Evolutionary conservation across 2,888 invertebrate genomes (phyloP).

Genomic region (Drosophila anceps): DNA sequence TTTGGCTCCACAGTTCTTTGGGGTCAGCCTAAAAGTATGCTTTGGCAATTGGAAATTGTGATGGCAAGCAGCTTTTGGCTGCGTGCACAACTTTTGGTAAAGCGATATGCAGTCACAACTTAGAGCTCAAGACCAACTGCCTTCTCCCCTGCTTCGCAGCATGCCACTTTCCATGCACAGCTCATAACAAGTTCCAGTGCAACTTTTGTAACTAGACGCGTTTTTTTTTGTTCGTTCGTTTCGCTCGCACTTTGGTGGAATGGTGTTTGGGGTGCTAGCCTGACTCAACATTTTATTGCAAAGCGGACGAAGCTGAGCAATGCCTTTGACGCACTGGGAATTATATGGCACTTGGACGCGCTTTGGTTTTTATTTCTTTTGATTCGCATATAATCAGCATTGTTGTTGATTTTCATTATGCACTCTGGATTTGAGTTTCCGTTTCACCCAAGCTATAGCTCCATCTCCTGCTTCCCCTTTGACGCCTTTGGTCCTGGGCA

Average conservation of each 20-base stretch:
- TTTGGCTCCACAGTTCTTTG: conserved; percentile 7
- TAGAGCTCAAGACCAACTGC: conserved; percentile 5
- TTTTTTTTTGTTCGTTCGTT: conserved; percentile 12
- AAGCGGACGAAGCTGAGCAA: conserved; percentile 18
- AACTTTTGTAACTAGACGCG: conserved; percentile 50
- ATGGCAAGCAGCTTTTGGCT: conserved; percentile 51
- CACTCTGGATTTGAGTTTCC: conserved; percentile 39
- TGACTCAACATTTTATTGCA: conserved; percentile 34
- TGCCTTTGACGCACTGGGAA: conserved; percentile 66
- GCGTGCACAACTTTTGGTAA: conserved; percentile 36
- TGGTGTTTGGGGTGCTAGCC: background rate
- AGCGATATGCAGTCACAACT: conserved; percentile 51
- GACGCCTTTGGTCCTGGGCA: conserved; percentile 15
- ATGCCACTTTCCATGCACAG: background rate
- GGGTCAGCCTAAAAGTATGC: conserved; percentile 62
- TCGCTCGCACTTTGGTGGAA: conserved; percentile 14
- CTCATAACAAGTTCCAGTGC: conserved; percentile 20
- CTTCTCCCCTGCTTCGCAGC: background rate
- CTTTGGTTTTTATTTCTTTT: conserved; percentile 65
- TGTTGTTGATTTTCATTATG: conserved; percentile 61
- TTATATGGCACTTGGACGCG: conserved; percentile 57
- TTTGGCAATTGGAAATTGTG: conserved; percentile 35
- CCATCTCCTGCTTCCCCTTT: background rate
- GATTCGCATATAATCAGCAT: conserved; percentile 79
- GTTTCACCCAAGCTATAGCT: conserved; percentile 15